These are phyloP conservation scores for Sebastiscus tertius DNA, from an alignment of 2,797 vertebrate genomes.

Conservation along the genomic window DNA sequence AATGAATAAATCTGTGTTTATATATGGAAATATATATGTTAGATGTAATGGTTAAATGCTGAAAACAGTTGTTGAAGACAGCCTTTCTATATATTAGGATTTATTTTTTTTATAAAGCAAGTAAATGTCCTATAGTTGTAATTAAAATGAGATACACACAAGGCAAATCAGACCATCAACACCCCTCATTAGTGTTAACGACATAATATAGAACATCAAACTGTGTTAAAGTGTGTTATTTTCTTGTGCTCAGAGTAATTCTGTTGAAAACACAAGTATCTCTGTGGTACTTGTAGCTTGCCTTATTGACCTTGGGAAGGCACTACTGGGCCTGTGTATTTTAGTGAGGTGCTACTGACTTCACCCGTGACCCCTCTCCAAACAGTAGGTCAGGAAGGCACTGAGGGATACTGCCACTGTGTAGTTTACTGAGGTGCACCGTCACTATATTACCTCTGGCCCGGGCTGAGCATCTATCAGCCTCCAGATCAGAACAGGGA, in stretches of 20 bases:
- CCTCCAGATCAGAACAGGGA: constrained; percentile 21
- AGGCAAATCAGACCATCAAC: neutral
- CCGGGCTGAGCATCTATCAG: constrained; percentile 19
- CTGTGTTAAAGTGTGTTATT: neutral
- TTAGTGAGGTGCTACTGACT: constrained; percentile 37
- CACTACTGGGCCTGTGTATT: constrained; percentile 40
- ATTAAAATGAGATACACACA: neutral
- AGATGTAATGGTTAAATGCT: neutral
- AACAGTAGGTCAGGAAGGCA: constrained; percentile 40
- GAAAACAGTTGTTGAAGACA: neutral
- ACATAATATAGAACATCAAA: neutral
- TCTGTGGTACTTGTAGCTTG: neutral
- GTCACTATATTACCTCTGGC: constrained; percentile 43
- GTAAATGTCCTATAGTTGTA: neutral
- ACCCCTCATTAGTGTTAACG: neutral
- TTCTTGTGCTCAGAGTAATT: neutral
- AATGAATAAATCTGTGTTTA: neutral
- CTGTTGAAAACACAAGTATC: neutral
- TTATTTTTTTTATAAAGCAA: neutral
- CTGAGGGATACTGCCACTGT: constrained; percentile 30
- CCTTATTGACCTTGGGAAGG: constrained; percentile 25
- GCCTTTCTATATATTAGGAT: neutral
- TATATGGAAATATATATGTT: neutral
- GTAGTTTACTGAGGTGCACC: constrained; percentile 28
- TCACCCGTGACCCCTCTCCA: constrained; percentile 47